Evolutionary conservation across 2,113 vertebrate genomes (phyloP).

Genomic region (Alethe diademata): DNA sequence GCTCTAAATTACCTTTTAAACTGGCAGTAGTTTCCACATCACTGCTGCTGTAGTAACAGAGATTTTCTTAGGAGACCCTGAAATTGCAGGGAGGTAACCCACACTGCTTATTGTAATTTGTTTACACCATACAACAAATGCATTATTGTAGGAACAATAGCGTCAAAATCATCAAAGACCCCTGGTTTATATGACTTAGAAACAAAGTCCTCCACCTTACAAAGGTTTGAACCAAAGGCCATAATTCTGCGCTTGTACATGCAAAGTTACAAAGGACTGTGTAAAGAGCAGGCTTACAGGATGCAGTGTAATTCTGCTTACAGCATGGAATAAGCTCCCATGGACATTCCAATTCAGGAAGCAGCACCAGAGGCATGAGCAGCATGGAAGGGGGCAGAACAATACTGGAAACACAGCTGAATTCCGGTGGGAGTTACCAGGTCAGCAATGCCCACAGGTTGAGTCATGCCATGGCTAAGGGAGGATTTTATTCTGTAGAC

Average conservation of each 20-base stretch:
- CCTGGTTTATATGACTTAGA: background rate
- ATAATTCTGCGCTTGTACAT: background rate
- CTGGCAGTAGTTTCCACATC: background rate
- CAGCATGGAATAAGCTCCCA: background rate
- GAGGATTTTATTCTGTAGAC: background rate
- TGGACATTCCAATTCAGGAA: background rate
- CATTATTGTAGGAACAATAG: background rate
- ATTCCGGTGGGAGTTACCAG: fast-evolving
- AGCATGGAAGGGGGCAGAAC: background rate
- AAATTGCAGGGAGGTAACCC: background rate
- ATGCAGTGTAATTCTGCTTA: fast-evolving
- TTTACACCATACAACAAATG: background rate
- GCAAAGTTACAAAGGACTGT: background rate
- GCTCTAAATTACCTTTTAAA: background rate
- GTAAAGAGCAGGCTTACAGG: background rate
- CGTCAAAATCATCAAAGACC: background rate
- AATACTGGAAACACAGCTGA: background rate
- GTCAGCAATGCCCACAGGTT: background rate
- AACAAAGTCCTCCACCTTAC: background rate
- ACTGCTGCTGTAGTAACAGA: background rate
- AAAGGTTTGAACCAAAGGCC: background rate
- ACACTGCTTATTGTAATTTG: background rate
- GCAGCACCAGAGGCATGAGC: background rate
- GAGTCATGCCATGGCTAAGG: background rate
- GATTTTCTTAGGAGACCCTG: background rate